Evolutionary conservation across 2,888 invertebrate genomes (phyloP).

Genomic region (Osmoderma eremita): DNA sequence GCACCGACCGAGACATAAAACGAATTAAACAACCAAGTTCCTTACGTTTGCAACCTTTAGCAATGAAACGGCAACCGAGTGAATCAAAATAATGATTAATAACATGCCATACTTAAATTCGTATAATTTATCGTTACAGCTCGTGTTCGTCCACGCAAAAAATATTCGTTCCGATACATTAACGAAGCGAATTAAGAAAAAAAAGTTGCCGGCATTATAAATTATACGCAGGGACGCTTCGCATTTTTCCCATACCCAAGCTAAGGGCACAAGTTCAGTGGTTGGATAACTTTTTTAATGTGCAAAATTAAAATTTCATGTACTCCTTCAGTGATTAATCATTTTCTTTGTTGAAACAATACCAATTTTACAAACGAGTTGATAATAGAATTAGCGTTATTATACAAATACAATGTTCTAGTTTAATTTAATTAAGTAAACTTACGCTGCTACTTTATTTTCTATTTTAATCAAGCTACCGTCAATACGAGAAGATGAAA

Average conservation of each 20-base stretch:
- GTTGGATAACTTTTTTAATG: conserved; percentile 22
- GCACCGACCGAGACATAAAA: background rate
- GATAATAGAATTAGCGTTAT: too few relatives aligned
- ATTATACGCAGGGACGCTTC: conserved; percentile 20
- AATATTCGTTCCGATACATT: conserved; percentile 24
- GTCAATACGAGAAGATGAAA: too few relatives aligned
- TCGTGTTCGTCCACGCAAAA: conserved; percentile 15
- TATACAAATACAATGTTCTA: too few relatives aligned
- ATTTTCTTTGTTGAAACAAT: too few relatives aligned
- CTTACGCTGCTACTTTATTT: too few relatives aligned
- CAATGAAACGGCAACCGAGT: background rate
- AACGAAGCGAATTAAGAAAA: conserved; percentile 16
- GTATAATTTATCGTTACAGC: conserved; percentile 24
- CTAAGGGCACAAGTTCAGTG: background rate
- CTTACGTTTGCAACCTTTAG: conserved; percentile 18
- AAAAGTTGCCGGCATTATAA: conserved; percentile 12
- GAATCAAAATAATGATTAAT: conserved; percentile 31
- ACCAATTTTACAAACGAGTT: too few relatives aligned
- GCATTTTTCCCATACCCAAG: conserved; percentile 5
- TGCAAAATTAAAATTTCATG: conserved; percentile 3
- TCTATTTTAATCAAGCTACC: too few relatives aligned
- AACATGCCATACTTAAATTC: conserved; percentile 24
- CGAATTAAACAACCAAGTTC: conserved; percentile 28
- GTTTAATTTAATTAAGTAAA: too few relatives aligned
- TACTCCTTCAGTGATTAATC: too few relatives aligned